These are phyloP conservation scores for Athalia rosae DNA, from an alignment of 2,888 invertebrate genomes.

Conservation along the genomic window DNA sequence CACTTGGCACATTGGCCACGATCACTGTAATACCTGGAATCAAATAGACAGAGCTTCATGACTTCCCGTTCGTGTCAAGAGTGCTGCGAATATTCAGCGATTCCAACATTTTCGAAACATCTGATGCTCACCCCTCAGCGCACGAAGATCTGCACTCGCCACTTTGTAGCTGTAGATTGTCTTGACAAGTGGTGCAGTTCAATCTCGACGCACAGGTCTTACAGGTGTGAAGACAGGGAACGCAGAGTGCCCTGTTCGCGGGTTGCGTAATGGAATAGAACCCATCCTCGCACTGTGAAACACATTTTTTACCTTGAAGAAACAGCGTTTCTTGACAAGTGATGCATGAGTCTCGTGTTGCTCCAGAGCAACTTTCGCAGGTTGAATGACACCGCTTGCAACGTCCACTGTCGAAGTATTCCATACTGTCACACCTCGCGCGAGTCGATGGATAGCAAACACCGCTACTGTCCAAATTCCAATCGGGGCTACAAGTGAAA, in stretches of 20 bases:
- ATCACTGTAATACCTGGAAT: slow-evolving; percentile 88
- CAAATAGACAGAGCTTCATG: slow-evolving; percentile 23
- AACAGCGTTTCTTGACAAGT: slow-evolving; percentile 85
- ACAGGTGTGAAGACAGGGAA: slow-evolving; percentile 88
- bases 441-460: slow-evolving; percentile 84
- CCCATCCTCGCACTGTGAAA: slow-evolving; percentile 84
- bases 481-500: slow-evolving; percentile 83
- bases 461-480: slow-evolving; percentile 85
- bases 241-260: slow-evolving; percentile 75
- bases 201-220: slow-evolving; percentile 84
- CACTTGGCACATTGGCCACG: slow-evolving; percentile 88
- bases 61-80: neutral
- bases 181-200: slow-evolving; percentile 88
- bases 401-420: slow-evolving; percentile 82
- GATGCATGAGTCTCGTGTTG: slow-evolving; percentile 83
- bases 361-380: slow-evolving; percentile 89
- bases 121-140: slow-evolving; percentile 78
- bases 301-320: slow-evolving; percentile 84
- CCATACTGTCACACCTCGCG: slow-evolving; percentile 79
- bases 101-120: slow-evolving; percentile 7
- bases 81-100: neutral
- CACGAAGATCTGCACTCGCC: slow-evolving; percentile 89
- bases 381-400: slow-evolving; percentile 86
- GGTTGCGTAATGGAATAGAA: slow-evolving; percentile 84
- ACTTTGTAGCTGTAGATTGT: slow-evolving; percentile 85